Evolutionary conservation across 2,888 invertebrate species (phyloP).

Genomic region (Abscondita cerata): DNA sequence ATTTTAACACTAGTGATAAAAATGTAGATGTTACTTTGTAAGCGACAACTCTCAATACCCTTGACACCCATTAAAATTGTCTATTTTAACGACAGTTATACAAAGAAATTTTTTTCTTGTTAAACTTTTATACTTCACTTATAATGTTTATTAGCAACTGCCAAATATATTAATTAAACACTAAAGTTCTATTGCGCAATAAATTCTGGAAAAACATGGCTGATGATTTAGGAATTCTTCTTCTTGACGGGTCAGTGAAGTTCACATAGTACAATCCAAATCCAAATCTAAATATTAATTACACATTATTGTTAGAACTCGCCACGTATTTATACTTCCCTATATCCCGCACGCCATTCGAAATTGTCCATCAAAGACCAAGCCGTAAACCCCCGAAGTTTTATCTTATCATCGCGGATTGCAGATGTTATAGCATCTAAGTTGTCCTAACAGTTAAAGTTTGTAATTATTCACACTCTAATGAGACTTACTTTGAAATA

Average conservation of each 20-base stretch:
- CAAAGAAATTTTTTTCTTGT: too few species aligned
- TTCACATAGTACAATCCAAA: slow-evolving; percentile 32
- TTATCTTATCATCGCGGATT: slow-evolving; percentile 3
- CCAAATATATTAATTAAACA: not conserved
- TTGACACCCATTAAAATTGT: too few species aligned
- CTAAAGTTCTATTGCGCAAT: not conserved
- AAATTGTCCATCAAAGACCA: slow-evolving; percentile 21
- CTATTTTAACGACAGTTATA: too few species aligned
- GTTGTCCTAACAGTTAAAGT: not conserved
- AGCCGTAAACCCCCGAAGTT: slow-evolving; percentile 2
- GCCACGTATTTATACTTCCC: slow-evolving; percentile 46
- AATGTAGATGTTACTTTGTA: too few species aligned
- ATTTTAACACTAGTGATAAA: too few species aligned
- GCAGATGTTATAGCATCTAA: not conserved
- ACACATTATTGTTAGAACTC: not conserved
- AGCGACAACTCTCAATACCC: too few species aligned
- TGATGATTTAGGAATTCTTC: slow-evolving; percentile 21
- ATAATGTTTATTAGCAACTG: too few species aligned
- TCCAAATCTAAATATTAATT: slow-evolving; percentile 10
- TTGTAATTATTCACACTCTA: not conserved
- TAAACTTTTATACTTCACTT: too few species aligned
- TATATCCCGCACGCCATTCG: slow-evolving; percentile 15
- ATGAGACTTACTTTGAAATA: not conserved
- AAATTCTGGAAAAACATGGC: slow-evolving; percentile 5
- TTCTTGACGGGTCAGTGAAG: slow-evolving; percentile 16